A percentile compares a stretch with the other conserved stretches of the same genome.
phyloP scores from a whole-genome alignment of 2,888 invertebrate genomes.

The Meandrusa payeni region DNA sequence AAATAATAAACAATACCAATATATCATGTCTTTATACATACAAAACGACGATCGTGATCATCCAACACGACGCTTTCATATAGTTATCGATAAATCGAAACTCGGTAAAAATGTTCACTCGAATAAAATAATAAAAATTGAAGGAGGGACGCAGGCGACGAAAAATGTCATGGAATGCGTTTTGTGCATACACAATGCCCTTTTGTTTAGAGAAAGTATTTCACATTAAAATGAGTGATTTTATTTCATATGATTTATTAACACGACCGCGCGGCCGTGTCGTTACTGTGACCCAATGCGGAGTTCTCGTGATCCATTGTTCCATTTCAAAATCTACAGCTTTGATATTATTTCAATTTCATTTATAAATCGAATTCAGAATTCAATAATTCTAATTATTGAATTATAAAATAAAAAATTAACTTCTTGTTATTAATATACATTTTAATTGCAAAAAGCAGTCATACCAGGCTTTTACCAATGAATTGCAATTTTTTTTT shows the following conservation, averaged over 20 bases:
- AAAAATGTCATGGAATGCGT: slow-evolving; percentile 76
- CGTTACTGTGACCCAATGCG: slow-evolving; percentile 43
- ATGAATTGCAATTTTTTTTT: no score
- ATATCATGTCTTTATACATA: slow-evolving; percentile 47
- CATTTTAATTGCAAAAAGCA: no score
- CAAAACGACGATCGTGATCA: slow-evolving; percentile 70
- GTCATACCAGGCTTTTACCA: no score
- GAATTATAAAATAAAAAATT: no score
- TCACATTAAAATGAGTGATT: slow-evolving; percentile 77
- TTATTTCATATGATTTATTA: slow-evolving; percentile 77
- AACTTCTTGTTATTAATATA: no score
- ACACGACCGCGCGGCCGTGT: slow-evolving; percentile 44
- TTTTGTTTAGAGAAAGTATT: slow-evolving; percentile 80
- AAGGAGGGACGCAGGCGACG: slow-evolving; percentile 65
- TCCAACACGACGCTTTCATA: slow-evolving; percentile 65
- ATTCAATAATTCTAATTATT: no score
- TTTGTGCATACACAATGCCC: slow-evolving; percentile 78
- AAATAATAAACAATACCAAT: slow-evolving; percentile 30
- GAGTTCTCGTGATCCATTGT: slow-evolving; percentile 31
- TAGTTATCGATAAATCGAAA: slow-evolving; percentile 67
- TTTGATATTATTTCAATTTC: slow-evolving; percentile 1
- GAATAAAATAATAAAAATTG: slow-evolving; percentile 56
- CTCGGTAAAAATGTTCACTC: slow-evolving; percentile 47
- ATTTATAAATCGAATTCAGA: no score
- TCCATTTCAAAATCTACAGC: slow-evolving; percentile 12